Evolutionary conservation across 2,888 invertebrate species (phyloP), one percentile per base, ranked within the genome.

Genomic region (Ophioninae sp.): DNA sequence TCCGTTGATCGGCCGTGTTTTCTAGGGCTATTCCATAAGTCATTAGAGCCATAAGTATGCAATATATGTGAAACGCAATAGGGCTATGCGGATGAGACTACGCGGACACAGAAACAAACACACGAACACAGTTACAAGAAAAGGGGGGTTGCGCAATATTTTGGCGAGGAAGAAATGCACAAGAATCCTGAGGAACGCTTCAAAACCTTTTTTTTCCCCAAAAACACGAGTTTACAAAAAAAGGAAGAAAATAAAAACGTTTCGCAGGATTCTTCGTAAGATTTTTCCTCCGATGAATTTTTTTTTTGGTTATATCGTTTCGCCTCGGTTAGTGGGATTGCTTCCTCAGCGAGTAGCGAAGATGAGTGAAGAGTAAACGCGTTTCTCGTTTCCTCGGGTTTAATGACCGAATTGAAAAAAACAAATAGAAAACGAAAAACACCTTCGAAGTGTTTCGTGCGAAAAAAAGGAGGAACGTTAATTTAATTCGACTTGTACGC

Each of bases 41-140:
- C 90, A 91, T 89, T 91, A 91, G 90, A 89, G 87, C 87, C 87
- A 89, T 91, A 91, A 89, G 89, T 87, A 87, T 86, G 90, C 91
- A 91, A 91, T 90, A 84, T 84, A 91, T 90, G 89, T 88, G 87
- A 89, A 89, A 89, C 90, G 91, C 91, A 91, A 91, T 90, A 91
- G 89, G 84, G 81, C 78, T 75, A 75, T 41, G 75, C 81, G 78
- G 50, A 64, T 50, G 73, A 64, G 44, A 13, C 69, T 50, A 61
- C 57, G 69, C 50, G 30, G 30, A 69, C 20, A 21, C 23, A 37
- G 64, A 39, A 67, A 50, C 68, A 68, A 2, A 59, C 57, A 79
- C 17, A 80, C 77, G 17, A 67, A 20, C 67, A 59, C 41, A 39
- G 13, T 30, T 37, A 41, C 37, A 72, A 39, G 37, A 6, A 72